Evolutionary conservation across 2,888 invertebrate genomes (phyloP).

Genomic region (Metopia argyrocephala): DNA sequence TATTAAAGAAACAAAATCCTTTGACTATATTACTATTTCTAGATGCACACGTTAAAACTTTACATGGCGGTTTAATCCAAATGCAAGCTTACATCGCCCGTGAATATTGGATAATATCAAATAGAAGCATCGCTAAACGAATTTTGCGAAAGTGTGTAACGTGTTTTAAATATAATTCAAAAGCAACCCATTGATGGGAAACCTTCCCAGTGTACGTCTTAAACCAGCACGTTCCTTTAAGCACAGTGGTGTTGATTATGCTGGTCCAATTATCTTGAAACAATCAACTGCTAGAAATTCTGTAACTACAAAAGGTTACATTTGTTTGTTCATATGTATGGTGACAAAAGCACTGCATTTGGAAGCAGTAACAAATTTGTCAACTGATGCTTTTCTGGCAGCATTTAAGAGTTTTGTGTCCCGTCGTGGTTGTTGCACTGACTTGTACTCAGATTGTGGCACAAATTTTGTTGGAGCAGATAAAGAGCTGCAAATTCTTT

Average conservation of each 20-base stretch:
- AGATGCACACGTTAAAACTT: no score
- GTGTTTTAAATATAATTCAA: slow-evolving; percentile 37
- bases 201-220: slow-evolving; percentile 59
- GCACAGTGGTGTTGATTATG: neutral
- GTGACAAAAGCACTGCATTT: slow-evolving; percentile 57
- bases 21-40: slow-evolving; percentile 21
- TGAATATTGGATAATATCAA: slow-evolving; percentile 39
- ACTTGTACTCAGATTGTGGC: slow-evolving; percentile 49
- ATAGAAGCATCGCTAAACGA: slow-evolving; percentile 25
- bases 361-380: slow-evolving; percentile 58
- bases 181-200: slow-evolving; percentile 19
- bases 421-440: slow-evolving; percentile 49
- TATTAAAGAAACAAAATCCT: slow-evolving; percentile 41
- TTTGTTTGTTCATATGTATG: slow-evolving; percentile 63
- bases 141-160: slow-evolving; percentile 20
- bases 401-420: slow-evolving; percentile 53
- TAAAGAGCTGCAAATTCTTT: slow-evolving; percentile 34
- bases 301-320: slow-evolving; percentile 50
- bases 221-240: neutral
- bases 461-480: slow-evolving; percentile 49
- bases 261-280: neutral
- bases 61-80: slow-evolving; percentile 39
- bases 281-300: slow-evolving; percentile 24
- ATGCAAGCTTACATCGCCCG: slow-evolving; percentile 37
- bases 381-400: slow-evolving; percentile 58